Percentiles rank a stretch among this genome's conserved stretches.
These are phyloP conservation scores for Drosophila sturtevanti DNA, from an alignment of 1,140 invertebrate genomes.

Conservation along the genomic window DNA sequence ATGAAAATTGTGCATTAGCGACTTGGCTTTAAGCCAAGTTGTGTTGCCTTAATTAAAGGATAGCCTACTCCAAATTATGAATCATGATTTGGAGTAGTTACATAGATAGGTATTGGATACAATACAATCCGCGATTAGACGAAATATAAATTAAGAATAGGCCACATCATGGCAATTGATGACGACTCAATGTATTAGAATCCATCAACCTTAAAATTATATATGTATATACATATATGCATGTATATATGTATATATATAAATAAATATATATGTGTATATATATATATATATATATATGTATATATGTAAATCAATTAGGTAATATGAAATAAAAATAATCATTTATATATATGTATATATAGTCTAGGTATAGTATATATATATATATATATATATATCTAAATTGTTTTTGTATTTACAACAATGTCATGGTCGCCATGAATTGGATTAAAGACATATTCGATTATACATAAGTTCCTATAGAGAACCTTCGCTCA, in stretches of 20 bases:
- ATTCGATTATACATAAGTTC: conserved; percentile 28
- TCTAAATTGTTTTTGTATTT: conserved; percentile 22
- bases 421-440: conserved; percentile 14
- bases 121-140: not conserved
- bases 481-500: conserved; percentile 17
- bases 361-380: conserved; percentile 21
- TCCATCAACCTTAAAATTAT: conserved; percentile 11
- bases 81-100: not conserved
- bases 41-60: not conserved
- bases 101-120: not conserved
- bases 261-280: conserved; percentile 7
- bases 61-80: not conserved
- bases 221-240: conserved; percentile 12
- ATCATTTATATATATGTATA: conserved; percentile 10
- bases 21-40: conserved; percentile 6
- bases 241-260: conserved; percentile 24
- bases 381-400: conserved; percentile 9
- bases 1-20: conserved; percentile 15
- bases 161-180: not conserved
- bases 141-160: conserved; percentile 2
- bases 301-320: conserved; percentile 30
- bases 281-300: conserved; percentile 22
- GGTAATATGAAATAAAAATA: conserved; percentile 7
- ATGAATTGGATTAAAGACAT: not conserved
- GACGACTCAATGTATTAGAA: not conserved